Percentiles rank a stretch among this genome's conserved stretches.
Conservation (phyloP, 2,888 invertebrate species). For the Resseliella maxima region DNA sequence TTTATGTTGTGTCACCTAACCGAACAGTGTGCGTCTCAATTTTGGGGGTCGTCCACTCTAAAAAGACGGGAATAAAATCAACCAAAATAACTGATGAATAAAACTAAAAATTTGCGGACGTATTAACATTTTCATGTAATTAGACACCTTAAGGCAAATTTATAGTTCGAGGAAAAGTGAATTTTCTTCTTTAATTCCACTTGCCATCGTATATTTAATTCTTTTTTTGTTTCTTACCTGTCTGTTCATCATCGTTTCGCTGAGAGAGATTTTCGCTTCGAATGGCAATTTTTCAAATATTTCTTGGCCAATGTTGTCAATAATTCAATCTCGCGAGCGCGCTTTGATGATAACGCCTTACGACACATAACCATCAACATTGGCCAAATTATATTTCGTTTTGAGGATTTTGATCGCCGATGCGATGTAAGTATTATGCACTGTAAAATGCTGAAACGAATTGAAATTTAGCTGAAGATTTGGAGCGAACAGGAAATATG, state of each 20-base stretch:
- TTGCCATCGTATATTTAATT: not conserved
- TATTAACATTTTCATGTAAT: conserved; percentile 54
- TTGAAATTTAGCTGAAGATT: no score
- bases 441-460: no score
- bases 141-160: conserved; percentile 51
- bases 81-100: not conserved
- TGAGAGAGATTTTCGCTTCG: conserved; percentile 7
- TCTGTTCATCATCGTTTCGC: not conserved
- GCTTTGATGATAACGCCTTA: conserved; percentile 52
- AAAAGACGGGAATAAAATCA: not conserved
- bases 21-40: not conserved
- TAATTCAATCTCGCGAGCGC: conserved; percentile 49
- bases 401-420: no score
- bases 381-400: not conserved
- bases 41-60: not conserved
- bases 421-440: no score
- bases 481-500: no score
- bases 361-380: conserved; percentile 45
- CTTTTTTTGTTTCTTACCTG: not conserved
- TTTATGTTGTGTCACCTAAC: conserved; percentile 22
- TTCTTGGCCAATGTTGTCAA: conserved; percentile 21
- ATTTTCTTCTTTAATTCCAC: conserved; percentile 1
- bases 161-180: conserved; percentile 52
- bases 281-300: conserved; percentile 54
- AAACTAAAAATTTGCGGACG: conserved; percentile 45